phyloP scores from a whole-genome alignment of 2,113 vertebrate genomes.

The Seriola dumerili region DNA sequence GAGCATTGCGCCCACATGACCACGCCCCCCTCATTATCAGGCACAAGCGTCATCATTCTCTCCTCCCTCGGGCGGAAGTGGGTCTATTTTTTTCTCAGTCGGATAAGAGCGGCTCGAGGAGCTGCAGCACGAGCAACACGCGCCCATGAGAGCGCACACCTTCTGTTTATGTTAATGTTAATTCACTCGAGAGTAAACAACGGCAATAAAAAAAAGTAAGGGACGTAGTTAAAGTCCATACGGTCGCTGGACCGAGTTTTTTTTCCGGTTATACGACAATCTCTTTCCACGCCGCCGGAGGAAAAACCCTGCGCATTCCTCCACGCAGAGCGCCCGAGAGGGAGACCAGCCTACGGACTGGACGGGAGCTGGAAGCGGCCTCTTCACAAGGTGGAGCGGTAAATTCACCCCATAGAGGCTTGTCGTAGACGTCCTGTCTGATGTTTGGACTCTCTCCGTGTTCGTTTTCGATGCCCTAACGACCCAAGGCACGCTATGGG shows the following conservation, averaged over 20 bases:
- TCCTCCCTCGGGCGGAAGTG: constrained; percentile 85
- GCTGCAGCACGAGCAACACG: constrained; percentile 76
- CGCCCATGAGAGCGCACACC: constrained; percentile 37
- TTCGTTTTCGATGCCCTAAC: constrained; percentile 43
- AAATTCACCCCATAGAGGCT: constrained; percentile 14
- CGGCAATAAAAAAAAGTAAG: background rate
- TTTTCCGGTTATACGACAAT: background rate
- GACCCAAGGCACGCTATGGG: constrained; percentile 73
- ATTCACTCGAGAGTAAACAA: constrained; percentile 11
- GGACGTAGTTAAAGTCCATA: background rate
- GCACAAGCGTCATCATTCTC: constrained; percentile 56
- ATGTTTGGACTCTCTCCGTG: background rate
- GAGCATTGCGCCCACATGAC: background rate
- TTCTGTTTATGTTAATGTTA: constrained; percentile 12
- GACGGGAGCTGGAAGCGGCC: constrained; percentile 44
- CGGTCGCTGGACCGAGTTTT: constrained; percentile 16
- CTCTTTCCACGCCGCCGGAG: constrained; percentile 19
- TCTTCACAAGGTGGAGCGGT: constrained; percentile 33
- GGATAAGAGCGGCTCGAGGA: constrained; percentile 87
- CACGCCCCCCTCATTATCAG: background rate
- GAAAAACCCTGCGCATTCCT: constrained; percentile 70
- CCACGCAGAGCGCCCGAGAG: constrained; percentile 63
- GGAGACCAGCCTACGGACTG: constrained; percentile 3
- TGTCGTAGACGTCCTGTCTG: background rate
- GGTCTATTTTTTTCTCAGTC: constrained; percentile 86